Conservation (phyloP, 2,888 invertebrate species). For the Villa cingulata region DNA sequence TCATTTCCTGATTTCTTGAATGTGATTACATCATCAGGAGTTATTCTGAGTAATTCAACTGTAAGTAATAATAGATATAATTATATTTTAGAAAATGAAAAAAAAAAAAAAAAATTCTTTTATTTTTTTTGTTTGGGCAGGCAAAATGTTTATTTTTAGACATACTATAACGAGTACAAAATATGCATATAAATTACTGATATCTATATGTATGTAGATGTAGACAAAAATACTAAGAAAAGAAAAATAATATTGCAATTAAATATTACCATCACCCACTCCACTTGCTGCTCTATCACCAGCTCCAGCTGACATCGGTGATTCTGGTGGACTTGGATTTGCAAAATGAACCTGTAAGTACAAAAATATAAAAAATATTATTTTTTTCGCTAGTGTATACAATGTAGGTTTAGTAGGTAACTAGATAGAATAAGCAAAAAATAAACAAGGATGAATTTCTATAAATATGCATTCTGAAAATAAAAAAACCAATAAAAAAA, state of each 20-base stretch:
- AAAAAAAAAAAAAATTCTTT: constrained; percentile 3
- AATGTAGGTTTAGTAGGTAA: too few relatives aligned
- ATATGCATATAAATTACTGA: too few relatives aligned
- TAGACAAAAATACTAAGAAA: too few relatives aligned
- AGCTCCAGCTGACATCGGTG: constrained; percentile 38
- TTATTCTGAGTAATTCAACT: constrained; percentile 46
- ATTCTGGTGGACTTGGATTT: constrained; percentile 36
- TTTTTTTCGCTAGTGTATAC: too few relatives aligned
- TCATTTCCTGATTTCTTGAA: constrained; percentile 53
- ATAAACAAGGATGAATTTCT: neutral
- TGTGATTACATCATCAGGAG: constrained; percentile 55
- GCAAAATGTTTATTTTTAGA: too few relatives aligned
- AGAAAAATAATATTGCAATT: too few relatives aligned
- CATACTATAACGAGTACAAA: too few relatives aligned
- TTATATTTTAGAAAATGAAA: neutral
- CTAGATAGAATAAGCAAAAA: neutral
- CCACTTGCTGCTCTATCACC: neutral
- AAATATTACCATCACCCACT: neutral
- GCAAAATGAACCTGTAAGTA: constrained; percentile 48
- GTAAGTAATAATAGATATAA: too few relatives aligned
- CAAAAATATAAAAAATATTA: neutral
- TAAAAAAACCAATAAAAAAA: too few relatives aligned
- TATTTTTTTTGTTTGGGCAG: too few relatives aligned
- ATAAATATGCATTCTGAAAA: neutral
- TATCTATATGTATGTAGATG: too few relatives aligned